A percentile compares a stretch with the other conserved stretches of the same genome.
These are phyloP conservation scores for Cheilosia urbana DNA, from an alignment of 2,888 invertebrate species.

Conservation along the genomic window DNA sequence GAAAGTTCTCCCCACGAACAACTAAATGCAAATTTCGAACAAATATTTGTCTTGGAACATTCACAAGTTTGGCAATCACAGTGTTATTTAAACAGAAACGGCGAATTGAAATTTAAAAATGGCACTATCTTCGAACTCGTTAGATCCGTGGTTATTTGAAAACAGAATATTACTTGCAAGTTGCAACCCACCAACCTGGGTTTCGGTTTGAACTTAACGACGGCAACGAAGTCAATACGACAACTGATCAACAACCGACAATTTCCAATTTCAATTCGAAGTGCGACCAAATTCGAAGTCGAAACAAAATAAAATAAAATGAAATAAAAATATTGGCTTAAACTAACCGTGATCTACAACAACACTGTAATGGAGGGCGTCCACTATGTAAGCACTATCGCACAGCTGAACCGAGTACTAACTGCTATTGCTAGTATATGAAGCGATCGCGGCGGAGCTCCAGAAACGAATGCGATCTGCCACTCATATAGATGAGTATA, in stretches of 20 bases:
- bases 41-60: not conserved
- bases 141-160: no score
- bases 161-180: not conserved
- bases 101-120: not conserved
- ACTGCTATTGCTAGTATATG: constrained; percentile 30
- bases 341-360: constrained; percentile 43
- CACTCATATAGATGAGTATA: constrained; percentile 66
- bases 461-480: constrained; percentile 70
- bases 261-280: constrained; percentile 1
- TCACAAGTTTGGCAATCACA: not conserved
- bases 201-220: not conserved
- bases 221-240: not conserved
- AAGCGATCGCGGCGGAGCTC: constrained; percentile 62
- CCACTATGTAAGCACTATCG: constrained; percentile 5
- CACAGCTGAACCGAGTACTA: constrained; percentile 28
- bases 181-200: not conserved
- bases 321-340: constrained; percentile 21
- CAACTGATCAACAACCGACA: constrained; percentile 11
- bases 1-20: not conserved
- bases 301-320: not conserved
- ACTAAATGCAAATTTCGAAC: not conserved
- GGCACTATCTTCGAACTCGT: not conserved
- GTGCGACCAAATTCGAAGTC: constrained; percentile 6
- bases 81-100: not conserved
- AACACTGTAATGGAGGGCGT: constrained; percentile 46